Evolutionary conservation across 2,888 invertebrate species (phyloP).

Genomic region (Poecilobothrus nobilitatus): DNA sequence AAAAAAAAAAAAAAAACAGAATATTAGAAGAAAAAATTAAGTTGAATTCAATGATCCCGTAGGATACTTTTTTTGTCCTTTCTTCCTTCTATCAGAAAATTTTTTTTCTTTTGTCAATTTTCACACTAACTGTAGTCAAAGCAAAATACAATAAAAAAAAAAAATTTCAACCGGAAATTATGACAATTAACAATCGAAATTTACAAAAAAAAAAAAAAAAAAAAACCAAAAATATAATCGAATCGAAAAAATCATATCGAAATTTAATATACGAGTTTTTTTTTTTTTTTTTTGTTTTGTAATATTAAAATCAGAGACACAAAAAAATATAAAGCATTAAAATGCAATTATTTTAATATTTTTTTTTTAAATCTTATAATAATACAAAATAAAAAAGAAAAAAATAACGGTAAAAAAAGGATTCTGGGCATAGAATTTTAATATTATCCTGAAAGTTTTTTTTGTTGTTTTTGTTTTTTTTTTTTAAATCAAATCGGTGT

Average conservation of each 20-base stretch:
- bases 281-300: neutral
- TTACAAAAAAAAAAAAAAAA: too few species aligned
- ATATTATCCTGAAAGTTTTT: too few species aligned
- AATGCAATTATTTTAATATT: neutral
- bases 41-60: neutral
- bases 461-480: too few species aligned
- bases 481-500: neutral
- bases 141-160: neutral
- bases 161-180: neutral
- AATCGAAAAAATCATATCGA: neutral
- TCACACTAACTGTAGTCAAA: neutral
- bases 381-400: neutral
- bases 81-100: too few species aligned
- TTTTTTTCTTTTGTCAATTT: neutral
- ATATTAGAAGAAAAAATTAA: neutral
- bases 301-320: too few species aligned
- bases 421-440: neutral
- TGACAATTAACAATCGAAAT: neutral
- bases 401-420: too few species aligned
- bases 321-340: too few species aligned
- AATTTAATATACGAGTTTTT: neutral
- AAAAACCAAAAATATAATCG: neutral
- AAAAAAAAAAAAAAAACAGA: neutral
- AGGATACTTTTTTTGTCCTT: neutral
- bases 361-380: neutral